These are phyloP conservation scores for Augiades crinisus DNA, from an alignment of 2,888 invertebrate genomes.

Conservation along the genomic window DNA sequence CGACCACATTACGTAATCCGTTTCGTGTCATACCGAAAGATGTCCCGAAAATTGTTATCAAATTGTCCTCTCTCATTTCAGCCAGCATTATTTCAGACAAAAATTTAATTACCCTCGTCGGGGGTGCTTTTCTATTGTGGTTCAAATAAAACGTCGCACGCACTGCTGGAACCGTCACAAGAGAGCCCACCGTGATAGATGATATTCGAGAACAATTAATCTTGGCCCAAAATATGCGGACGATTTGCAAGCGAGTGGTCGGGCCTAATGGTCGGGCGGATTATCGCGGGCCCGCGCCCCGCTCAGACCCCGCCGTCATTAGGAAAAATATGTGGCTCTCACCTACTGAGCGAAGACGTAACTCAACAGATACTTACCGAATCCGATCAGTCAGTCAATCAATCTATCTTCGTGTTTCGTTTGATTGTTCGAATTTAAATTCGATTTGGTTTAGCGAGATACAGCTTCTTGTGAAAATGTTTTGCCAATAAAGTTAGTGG, in stretches of 20 bases:
- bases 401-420: too few relatives aligned
- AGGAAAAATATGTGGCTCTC: conserved; percentile 49
- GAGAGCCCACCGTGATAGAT: conserved; percentile 79
- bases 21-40: background rate
- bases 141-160: conserved; percentile 76
- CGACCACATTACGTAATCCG: background rate
- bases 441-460: too few relatives aligned
- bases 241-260: conserved; percentile 80
- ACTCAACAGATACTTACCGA: background rate
- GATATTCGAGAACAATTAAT: conserved; percentile 81
- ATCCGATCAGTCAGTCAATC: too few relatives aligned
- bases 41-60: background rate
- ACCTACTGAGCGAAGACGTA: conserved; percentile 6
- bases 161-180: conserved; percentile 74
- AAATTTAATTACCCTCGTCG: conserved; percentile 69
- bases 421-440: too few relatives aligned
- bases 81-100: conserved; percentile 50
- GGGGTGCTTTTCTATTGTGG: conserved; percentile 64
- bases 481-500: too few relatives aligned
- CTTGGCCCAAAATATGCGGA: conserved; percentile 80
- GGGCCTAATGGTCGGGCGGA: conserved; percentile 77
- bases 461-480: too few relatives aligned
- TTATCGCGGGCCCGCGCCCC: conserved; percentile 66
- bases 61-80: conserved; percentile 6
- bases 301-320: conserved; percentile 59